Percentiles rank a stretch among this genome's conserved stretches.
Conservation (phyloP, 2,797 vertebrate species). For the Acipenser oxyrinchus region DNA sequence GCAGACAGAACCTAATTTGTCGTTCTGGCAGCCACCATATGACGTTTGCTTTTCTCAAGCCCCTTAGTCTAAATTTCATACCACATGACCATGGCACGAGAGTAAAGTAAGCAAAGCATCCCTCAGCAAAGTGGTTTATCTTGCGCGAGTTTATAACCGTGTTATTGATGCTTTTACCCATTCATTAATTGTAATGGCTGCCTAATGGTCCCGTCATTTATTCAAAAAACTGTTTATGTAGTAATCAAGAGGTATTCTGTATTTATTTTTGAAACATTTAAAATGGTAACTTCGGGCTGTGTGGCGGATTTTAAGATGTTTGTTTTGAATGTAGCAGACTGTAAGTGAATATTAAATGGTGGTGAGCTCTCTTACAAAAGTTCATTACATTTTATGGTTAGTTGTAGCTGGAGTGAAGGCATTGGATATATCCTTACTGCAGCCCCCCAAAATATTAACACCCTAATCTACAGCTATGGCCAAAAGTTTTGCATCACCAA, state of each 20-base stretch:
- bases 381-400: too few relatives aligned
- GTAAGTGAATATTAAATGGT: background rate
- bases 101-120: conserved; percentile 25
- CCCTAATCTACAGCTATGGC: too few relatives aligned
- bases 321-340: conserved; percentile 17
- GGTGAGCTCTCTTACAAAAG: too few relatives aligned
- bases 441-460: too few relatives aligned
- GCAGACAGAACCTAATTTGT: conserved; percentile 12
- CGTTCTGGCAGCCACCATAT: conserved; percentile 12
- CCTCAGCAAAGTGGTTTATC: conserved; percentile 26
- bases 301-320: conserved; percentile 26
- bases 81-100: conserved; percentile 3
- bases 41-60: conserved; percentile 9
- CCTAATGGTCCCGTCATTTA: conserved; percentile 12
- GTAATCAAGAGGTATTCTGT: conserved; percentile 21
- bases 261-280: conserved; percentile 34
- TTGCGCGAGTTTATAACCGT: conserved; percentile 12
- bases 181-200: conserved; percentile 22
- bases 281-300: conserved; percentile 26
- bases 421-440: too few relatives aligned
- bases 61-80: background rate
- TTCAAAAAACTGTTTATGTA: conserved; percentile 28
- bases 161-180: conserved; percentile 26
- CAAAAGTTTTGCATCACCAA: too few relatives aligned
- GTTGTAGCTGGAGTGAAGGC: too few relatives aligned